A percentile compares a stretch with the other conserved stretches of the same genome.
Conservation (phyloP, 2,888 invertebrate genomes). For the Trachelus stipa region DNA sequence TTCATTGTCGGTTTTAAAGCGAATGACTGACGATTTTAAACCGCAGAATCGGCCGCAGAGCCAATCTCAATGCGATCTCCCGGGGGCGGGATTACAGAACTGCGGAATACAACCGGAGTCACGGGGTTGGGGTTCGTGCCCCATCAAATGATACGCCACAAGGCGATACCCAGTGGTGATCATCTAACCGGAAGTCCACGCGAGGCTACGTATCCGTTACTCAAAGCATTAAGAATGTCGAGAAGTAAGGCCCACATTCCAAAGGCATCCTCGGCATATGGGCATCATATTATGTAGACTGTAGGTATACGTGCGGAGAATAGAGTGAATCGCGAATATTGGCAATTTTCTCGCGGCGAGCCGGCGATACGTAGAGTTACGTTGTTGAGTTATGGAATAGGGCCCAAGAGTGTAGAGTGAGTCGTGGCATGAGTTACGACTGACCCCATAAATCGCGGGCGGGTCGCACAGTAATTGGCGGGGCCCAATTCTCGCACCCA, state of each 20-base stretch:
- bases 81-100: constrained; percentile 39
- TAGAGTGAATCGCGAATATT: not conserved
- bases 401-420: constrained; percentile 26
- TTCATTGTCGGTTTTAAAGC: constrained; percentile 11
- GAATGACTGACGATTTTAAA: constrained; percentile 8
- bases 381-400: constrained; percentile 46
- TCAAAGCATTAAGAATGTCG: not conserved
- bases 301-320: not conserved
- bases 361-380: not conserved
- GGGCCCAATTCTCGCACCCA: constrained; percentile 62
- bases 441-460: constrained; percentile 59
- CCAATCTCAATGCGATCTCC: constrained; percentile 24
- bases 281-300: not conserved
- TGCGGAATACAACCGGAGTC: constrained; percentile 26
- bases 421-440: constrained; percentile 54
- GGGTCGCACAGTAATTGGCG: constrained; percentile 60
- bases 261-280: not conserved
- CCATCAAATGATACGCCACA: constrained; percentile 39
- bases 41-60: constrained; percentile 22
- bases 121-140: constrained; percentile 36
- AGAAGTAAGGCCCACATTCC: not conserved
- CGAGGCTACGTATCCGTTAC: not conserved
- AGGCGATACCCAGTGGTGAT: constrained; percentile 16
- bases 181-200: constrained; percentile 22
- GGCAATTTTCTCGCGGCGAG: not conserved